Conservation (phyloP, 1,140 invertebrate genomes). For the Ceratosolen fusciceps region DNA sequence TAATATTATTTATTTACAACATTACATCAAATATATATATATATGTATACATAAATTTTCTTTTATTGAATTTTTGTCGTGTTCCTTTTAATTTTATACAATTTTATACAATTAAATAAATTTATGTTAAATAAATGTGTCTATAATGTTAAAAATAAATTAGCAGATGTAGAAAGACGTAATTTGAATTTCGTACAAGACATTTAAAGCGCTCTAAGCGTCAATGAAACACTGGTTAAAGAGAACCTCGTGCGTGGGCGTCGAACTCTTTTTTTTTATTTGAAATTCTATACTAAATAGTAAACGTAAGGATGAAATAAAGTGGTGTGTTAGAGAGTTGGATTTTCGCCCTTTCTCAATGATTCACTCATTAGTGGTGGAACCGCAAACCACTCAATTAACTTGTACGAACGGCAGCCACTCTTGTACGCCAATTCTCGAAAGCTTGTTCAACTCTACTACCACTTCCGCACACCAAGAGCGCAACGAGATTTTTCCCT, state of each 20-base stretch:
- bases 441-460: neutral
- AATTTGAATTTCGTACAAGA: neutral
- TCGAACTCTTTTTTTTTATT: neutral
- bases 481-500: neutral
- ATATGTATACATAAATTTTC: too few relatives aligned
- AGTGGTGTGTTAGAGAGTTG: slow-evolving; percentile 6
- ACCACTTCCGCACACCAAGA: neutral
- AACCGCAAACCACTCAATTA: slow-evolving; percentile 66
- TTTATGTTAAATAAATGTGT: too few relatives aligned
- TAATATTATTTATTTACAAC: too few relatives aligned
- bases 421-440: neutral
- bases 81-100: too few relatives aligned
- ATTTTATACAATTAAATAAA: too few relatives aligned
- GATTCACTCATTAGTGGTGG: slow-evolving; percentile 67
- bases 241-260: neutral
- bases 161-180: too few relatives aligned
- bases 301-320: neutral
- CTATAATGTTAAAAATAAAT: neutral
- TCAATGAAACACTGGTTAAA: slow-evolving; percentile 20
- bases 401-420: slow-evolving; percentile 41
- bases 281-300: neutral
- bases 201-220: neutral
- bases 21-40: too few relatives aligned
- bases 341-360: slow-evolving; percentile 48
- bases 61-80: too few relatives aligned